Conservation (phyloP, 1,140 invertebrate genomes). For the Caenorhabditis brenneri region DNA sequence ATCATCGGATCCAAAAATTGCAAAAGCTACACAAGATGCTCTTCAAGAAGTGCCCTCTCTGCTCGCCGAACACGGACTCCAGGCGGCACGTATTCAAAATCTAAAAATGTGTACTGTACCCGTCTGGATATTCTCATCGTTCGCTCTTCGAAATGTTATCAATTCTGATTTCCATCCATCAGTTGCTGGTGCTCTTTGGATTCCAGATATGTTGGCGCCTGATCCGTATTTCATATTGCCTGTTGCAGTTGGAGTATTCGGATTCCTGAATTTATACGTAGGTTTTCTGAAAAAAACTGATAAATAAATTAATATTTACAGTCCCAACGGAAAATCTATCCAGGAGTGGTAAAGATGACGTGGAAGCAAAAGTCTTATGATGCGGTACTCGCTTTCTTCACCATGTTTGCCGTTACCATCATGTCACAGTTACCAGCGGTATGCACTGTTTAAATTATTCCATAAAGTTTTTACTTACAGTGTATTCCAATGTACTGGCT, state of each 20-base stretch:
- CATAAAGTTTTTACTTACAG: slow-evolving; percentile 53
- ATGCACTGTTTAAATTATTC: too few species aligned
- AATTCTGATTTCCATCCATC: slow-evolving; percentile 59
- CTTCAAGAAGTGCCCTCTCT: slow-evolving; percentile 54
- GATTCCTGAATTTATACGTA: slow-evolving; percentile 63
- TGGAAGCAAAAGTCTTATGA: slow-evolving; percentile 57
- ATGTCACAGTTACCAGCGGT: slow-evolving; percentile 62
- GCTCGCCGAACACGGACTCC: slow-evolving; percentile 56
- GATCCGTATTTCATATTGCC: slow-evolving; percentile 64
- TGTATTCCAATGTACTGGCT: slow-evolving; percentile 67
- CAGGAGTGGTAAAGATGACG: slow-evolving; percentile 49
- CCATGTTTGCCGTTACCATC: slow-evolving; percentile 60
- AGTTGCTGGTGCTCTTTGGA: slow-evolving; percentile 59
- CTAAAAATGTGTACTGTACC: slow-evolving; percentile 63
- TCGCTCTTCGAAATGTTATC: slow-evolving; percentile 63
- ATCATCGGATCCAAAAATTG: slow-evolving; percentile 51
- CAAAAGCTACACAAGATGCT: slow-evolving; percentile 48
- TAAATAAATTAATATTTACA: slow-evolving; percentile 47
- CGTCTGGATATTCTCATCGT: slow-evolving; percentile 65
- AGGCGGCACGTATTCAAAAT: slow-evolving; percentile 60
- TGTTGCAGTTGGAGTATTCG: slow-evolving; percentile 61
- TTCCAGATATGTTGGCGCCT: slow-evolving; percentile 59
- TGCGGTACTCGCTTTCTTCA: slow-evolving; percentile 57
- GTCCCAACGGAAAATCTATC: slow-evolving; percentile 64
- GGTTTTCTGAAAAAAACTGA: not conserved